A percentile compares a stretch with the other conserved stretches of the same genome.
Conservation (phyloP, 2,797 vertebrate species). For the Spinibarbus caldwelli region DNA sequence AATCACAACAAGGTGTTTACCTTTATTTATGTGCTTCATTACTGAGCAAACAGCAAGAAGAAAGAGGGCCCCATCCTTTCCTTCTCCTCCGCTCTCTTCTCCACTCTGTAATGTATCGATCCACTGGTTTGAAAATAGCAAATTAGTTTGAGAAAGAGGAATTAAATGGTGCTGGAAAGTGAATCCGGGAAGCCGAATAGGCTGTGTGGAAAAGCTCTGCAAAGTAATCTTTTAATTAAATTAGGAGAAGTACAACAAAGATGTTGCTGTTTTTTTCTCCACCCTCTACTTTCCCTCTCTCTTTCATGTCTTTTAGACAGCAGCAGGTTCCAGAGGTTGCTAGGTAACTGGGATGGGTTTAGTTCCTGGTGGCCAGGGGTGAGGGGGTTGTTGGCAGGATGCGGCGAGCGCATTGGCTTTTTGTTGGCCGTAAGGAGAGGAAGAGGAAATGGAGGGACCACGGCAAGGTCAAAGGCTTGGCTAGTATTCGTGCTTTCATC, state of each 20-base stretch:
- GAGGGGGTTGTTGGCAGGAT: conserved; percentile 51
- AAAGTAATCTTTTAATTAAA: conserved; percentile 67
- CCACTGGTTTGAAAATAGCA: conserved; percentile 73
- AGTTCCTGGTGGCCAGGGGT: conserved; percentile 34
- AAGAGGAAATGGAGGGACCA: conserved; percentile 31
- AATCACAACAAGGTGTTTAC: conserved; percentile 74
- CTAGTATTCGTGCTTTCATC: background rate
- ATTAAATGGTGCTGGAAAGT: conserved; percentile 66
- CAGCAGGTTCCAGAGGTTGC: conserved; percentile 63
- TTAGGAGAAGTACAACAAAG: conserved; percentile 60
- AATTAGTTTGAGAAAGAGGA: conserved; percentile 61
- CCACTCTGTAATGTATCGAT: conserved; percentile 74
- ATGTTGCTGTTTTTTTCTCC: conserved; percentile 45
- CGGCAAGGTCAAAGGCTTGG: conserved; percentile 36
- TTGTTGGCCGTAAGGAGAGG: conserved; percentile 39
- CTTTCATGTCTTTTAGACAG: conserved; percentile 34
- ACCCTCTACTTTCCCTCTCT: conserved; percentile 44
- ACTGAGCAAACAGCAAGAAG: conserved; percentile 72
- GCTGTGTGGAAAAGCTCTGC: conserved; percentile 66
- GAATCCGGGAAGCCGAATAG: conserved; percentile 62
- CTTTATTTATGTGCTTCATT: conserved; percentile 68
- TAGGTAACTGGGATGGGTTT: conserved; percentile 65
- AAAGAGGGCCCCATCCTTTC: conserved; percentile 59
- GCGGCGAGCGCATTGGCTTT: conserved; percentile 38
- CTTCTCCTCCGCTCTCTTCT: conserved; percentile 61